Evolutionary conservation across 64 coral and sea anemone species (phyloP), one percentile per base, ranked within the genome.

Genomic region (Actinia equina): DNA sequence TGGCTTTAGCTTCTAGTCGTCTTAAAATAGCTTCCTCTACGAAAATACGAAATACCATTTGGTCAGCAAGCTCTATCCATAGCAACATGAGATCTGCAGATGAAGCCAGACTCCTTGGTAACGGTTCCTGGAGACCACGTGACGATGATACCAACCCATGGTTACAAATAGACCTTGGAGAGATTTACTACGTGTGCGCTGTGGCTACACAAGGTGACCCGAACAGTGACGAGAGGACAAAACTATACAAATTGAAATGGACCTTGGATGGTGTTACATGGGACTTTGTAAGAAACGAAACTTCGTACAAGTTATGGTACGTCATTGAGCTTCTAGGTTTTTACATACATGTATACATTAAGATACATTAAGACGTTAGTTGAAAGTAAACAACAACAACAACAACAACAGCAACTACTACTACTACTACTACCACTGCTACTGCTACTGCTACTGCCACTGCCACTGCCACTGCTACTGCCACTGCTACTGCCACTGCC

Each of bases 171-270:
- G 42, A 80, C 77, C 77, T 80, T 52, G 77, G 77, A 19, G 13
- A 43, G 41, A 16, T 80, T 43, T 80, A 80, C 49, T 52, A 80
- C 77, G 77, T 80, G 27, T 80, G 77, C 44, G 77, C 77, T 44
- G 77, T 80, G 49, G 77, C 77, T 22, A 80, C 77, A 45, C 77
- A 80, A 52, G 77, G 77, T 11, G 49, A 52, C 27, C 77, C 77
- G 5, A 26, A 26, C 17, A n/a, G 4, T 11, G 25, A 27, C 19
- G 69, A 30, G 25, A 30, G 69, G 12, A 71, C 25, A 14, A 26
- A 23, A 41, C 9, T 14, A 71, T 71, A 71, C 69, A 71, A 71
- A 12, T 14, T 71, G 23, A 71, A 71, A 71, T 71, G 69, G 69
- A 30, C 69, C 3, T 30, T 30, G 26, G 69, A 71, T 3, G 69